Evolutionary conservation across 2,113 vertebrate species (phyloP), one percentile per base, ranked within the genome.

Genomic region (Solea solea): DNA sequence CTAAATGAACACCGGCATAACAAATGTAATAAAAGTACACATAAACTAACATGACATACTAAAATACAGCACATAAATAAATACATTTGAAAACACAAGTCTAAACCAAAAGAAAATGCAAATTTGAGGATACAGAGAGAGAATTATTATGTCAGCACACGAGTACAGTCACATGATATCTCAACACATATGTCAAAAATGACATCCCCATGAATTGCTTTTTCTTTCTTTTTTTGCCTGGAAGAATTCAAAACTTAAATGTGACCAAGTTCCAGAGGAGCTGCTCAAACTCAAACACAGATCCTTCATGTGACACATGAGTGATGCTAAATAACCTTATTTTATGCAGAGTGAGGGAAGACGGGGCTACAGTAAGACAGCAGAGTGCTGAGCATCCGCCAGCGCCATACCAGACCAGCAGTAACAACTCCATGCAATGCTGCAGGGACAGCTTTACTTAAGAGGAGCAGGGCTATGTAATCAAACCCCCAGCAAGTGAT

Each of bases 401-500:
- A 75, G 72, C 56, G 72, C 54, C 72, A 64, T 78, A 84, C 66
- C 83, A 82, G 82, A 69, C 72, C 45, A 76, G 73, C 72, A 60
- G 64, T 49, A 68, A 78, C 80, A 71, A 82, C 85, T 78, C 69
- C 74, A 54, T 81, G 84, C 83, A 76, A 55, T 10, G 74, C 86
- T 85, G 58, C 63, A 70, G 91, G 88, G 89, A 82, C 78, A 88
- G 90, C 90, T 93, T 92, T 92, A 89, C 87, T 90, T 83, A 90
- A 86, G 83, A 89, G 76, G 85, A 86, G 81, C 64, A 42, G 79
- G 80, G 80, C 85, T 86, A 76, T 87, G 86, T 88, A 93, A 91
- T 91, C 90, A 90, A 76, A 88, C 86, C 90, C 86, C 84, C 69
- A 80, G 90, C 81, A 85, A 80, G 90, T 90, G 90, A 93, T 93